phyloP scores from a whole-genome alignment of 2,888 invertebrate species.

The Drosophila cognata region DNA sequence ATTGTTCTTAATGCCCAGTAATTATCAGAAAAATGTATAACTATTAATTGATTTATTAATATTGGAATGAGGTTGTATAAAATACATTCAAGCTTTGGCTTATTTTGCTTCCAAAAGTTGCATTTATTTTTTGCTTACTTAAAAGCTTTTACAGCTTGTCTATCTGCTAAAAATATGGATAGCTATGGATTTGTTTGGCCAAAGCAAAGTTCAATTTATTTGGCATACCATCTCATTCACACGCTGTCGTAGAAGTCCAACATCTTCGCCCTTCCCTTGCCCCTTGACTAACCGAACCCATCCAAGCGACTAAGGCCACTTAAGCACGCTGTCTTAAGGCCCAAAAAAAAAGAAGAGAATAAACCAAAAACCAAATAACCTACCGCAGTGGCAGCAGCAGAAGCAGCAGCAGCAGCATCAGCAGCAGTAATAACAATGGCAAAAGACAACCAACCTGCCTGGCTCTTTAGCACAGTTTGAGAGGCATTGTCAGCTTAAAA shows the following conservation, averaged over 20 bases:
- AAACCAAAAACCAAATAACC: slow-evolving; percentile 66
- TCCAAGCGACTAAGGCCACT: slow-evolving; percentile 62
- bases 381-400: slow-evolving; percentile 66
- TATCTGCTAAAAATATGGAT: not conserved
- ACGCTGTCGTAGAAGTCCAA: slow-evolving; percentile 51
- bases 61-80: not conserved
- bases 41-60: not conserved
- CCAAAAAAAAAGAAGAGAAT: slow-evolving; percentile 27
- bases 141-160: not conserved
- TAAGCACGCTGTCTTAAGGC: slow-evolving; percentile 63
- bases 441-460: slow-evolving; percentile 45
- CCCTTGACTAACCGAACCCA: slow-evolving; percentile 17
- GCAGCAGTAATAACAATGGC: slow-evolving; percentile 22
- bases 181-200: not conserved
- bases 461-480: slow-evolving; percentile 66
- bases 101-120: not conserved
- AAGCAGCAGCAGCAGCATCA: slow-evolving; percentile 29
- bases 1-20: not conserved
- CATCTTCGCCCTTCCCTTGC: slow-evolving; percentile 2
- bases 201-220: slow-evolving; percentile 3
- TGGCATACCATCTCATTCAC: slow-evolving; percentile 53
- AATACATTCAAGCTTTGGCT: not conserved
- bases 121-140: not conserved
- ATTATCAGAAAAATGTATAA: not conserved
- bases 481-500: slow-evolving; percentile 57